A percentile compares a stretch with the other conserved stretches of the same genome.
phyloP scores from a whole-genome alignment of 1,140 invertebrate species.

The Brevipalpus yothersi region DNA sequence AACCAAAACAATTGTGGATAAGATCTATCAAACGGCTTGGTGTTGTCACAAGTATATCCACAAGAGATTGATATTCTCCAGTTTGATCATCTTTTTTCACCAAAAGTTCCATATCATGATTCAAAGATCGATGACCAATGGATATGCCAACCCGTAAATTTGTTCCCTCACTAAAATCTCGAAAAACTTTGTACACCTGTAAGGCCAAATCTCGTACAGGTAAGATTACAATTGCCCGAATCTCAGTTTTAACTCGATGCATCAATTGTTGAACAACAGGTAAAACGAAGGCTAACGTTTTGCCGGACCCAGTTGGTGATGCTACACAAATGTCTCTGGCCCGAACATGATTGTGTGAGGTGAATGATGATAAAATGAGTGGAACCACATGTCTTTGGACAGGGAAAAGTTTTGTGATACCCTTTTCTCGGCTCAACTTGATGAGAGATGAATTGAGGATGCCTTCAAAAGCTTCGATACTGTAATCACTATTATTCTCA shows the following conservation, averaged over 20 bases:
- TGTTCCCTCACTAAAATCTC: constrained; percentile 46
- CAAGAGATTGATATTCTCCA: constrained; percentile 16
- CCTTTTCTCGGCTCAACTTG: constrained; percentile 34
- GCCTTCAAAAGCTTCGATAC: constrained; percentile 26
- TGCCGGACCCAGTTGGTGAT: constrained; percentile 90
- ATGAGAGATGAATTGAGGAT: constrained; percentile 19
- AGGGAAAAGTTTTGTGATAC: constrained; percentile 51
- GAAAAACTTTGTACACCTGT: constrained; percentile 40
- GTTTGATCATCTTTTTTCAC: constrained; percentile 29
- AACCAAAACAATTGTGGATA: constrained; percentile 58
- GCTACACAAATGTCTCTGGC: constrained; percentile 82
- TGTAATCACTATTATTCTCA: not conserved
- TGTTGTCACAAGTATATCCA: constrained; percentile 77
- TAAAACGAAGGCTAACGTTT: constrained; percentile 78
- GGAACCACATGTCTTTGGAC: constrained; percentile 66
- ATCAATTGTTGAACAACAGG: constrained; percentile 52
- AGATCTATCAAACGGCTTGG: constrained; percentile 80
- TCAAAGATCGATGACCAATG: constrained; percentile 40
- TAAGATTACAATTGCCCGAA: constrained; percentile 62
- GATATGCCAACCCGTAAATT: constrained; percentile 43
- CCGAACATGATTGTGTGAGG: constrained; percentile 29
- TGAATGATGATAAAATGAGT: constrained; percentile 37
- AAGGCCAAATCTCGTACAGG: constrained; percentile 71
- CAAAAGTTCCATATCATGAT: constrained; percentile 45
- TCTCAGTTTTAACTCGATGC: constrained; percentile 24